A percentile compares a stretch with the other conserved stretches of the same genome.
These are phyloP conservation scores for Trogon surrucura DNA, from an alignment of 2,113 vertebrate species.

Conservation along the genomic window DNA sequence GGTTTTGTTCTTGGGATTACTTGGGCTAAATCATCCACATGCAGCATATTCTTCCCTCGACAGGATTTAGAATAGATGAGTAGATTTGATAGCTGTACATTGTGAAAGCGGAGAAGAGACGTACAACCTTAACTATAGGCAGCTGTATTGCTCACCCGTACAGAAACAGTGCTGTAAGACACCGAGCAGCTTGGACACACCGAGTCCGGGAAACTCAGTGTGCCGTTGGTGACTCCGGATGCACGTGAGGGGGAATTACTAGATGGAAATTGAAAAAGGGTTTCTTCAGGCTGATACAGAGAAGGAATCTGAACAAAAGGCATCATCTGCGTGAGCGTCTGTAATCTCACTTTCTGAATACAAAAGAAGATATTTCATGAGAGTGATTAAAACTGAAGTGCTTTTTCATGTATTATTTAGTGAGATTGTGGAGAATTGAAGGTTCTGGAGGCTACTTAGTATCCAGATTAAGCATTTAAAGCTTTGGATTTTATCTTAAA, in stretches of 20 bases:
- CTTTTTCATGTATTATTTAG: background rate
- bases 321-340: background rate
- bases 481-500: background rate
- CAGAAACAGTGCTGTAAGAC: background rate
- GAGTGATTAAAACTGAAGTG: background rate
- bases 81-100: background rate
- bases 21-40: background rate
- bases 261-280: background rate
- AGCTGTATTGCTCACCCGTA: background rate
- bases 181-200: rapidly evolving
- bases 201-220: background rate
- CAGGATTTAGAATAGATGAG: background rate
- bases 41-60: background rate
- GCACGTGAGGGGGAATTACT: background rate
- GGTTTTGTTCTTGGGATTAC: background rate
- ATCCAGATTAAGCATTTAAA: background rate
- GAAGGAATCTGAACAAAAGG: background rate
- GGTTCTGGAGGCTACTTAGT: background rate
- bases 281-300: background rate
- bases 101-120: background rate
- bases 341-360: background rate
- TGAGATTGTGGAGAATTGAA: background rate
- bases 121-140: background rate
- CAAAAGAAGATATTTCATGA: background rate
- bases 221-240: background rate